phyloP scores from a whole-genome alignment of 2,113 vertebrate species.

The Erythrolamprus reginae region DNA sequence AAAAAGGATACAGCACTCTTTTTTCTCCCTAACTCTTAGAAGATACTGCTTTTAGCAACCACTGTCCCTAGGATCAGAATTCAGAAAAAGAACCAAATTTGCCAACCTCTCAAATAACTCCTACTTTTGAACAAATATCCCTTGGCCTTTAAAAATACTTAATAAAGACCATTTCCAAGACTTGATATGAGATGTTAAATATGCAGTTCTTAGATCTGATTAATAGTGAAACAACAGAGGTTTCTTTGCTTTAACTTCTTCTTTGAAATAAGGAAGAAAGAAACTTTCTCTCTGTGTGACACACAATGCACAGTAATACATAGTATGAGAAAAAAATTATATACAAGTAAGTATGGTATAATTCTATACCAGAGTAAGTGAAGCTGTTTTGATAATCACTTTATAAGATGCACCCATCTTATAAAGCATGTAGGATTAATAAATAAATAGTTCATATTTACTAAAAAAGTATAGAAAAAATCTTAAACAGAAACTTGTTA shows the following conservation, averaged over 20 bases:
- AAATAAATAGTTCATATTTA: background rate
- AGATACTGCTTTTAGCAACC: background rate
- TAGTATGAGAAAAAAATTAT: background rate
- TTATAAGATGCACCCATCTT: background rate
- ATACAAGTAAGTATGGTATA: background rate
- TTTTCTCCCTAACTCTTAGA: background rate
- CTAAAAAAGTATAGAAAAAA: background rate
- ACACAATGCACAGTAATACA: background rate
- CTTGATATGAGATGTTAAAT: background rate
- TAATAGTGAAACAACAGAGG: background rate
- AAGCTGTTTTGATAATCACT: background rate
- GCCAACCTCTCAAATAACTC: background rate
- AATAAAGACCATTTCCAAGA: background rate
- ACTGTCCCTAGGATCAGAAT: background rate
- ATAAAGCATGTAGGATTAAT: background rate
- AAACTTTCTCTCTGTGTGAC: background rate
- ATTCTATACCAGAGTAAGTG: background rate
- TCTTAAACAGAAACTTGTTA: background rate
- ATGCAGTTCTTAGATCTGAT: background rate
- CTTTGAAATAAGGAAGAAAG: background rate
- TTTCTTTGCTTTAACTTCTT: background rate
- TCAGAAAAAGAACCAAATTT: background rate
- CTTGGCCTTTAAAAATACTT: background rate
- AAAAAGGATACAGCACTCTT: background rate
- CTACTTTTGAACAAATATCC: background rate